Percentiles rank a stretch among this genome's conserved stretches.
Evolutionary conservation across 37 sponge, comb jelly and placozoan species (phyloP).

Genomic region (Chondrilla cf. caribensis): DNA sequence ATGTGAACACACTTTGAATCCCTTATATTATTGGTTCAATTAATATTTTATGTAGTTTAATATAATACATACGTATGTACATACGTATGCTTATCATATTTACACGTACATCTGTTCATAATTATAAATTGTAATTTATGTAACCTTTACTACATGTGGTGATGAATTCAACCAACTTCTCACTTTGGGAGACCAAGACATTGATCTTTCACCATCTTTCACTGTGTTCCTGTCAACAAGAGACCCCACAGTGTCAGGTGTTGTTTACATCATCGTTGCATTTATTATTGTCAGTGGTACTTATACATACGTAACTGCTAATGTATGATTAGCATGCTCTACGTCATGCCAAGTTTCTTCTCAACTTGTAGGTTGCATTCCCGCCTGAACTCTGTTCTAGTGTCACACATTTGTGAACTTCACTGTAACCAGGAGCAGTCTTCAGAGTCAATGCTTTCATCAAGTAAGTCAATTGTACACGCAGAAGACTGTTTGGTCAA

Average conservation of each 20-base stretch:
- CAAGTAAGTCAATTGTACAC: background rate
- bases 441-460: constrained; percentile 65
- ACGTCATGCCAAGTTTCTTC: no score
- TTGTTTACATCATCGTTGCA: no score
- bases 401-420: constrained; percentile 99
- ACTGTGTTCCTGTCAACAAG: constrained; percentile 96
- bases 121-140: background rate
- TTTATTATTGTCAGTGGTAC: no score
- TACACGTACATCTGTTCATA: background rate
- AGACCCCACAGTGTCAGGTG: constrained; percentile 70
- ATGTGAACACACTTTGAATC: background rate
- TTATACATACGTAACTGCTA: no score
- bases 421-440: constrained; percentile 91
- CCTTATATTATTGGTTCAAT: no score
- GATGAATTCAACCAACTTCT: no score
- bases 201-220: constrained; percentile 97
- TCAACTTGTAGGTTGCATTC: constrained; percentile 74
- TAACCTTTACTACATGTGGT: no score
- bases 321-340: background rate
- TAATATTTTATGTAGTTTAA: no score
- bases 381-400: constrained; percentile 97
- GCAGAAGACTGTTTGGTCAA: no score
- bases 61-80: no score
- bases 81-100: no score
- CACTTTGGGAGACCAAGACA: constrained; percentile 98